Conservation (phyloP, 2,797 vertebrate species). For the Chiroxiphia lanceolata region DNA sequence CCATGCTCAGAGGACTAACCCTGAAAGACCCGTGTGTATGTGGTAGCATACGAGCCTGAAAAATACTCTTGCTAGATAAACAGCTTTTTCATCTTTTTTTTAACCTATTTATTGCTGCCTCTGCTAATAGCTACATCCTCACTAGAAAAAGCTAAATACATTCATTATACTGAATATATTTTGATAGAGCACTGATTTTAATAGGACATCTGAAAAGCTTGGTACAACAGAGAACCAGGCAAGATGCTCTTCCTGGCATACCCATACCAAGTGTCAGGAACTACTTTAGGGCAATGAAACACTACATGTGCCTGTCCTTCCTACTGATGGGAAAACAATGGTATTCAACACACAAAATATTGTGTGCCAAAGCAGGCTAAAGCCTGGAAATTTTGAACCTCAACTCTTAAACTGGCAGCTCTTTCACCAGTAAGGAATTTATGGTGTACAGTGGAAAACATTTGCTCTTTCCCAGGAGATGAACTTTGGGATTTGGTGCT, state of each 20-base stretch:
- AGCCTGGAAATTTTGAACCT: neutral
- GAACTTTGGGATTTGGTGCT: neutral
- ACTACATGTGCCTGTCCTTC: neutral
- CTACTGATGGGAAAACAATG: neutral
- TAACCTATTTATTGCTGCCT: neutral
- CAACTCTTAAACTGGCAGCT: neutral
- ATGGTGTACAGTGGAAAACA: neutral
- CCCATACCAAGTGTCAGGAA: neutral
- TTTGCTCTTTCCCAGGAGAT: neutral
- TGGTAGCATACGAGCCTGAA: neutral
- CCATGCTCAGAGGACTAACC: neutral
- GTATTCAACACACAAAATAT: neutral
- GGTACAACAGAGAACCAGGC: neutral
- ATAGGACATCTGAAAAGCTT: neutral
- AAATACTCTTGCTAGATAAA: neutral
- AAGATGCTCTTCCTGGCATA: neutral
- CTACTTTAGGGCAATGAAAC: neutral
- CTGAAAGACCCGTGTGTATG: neutral
- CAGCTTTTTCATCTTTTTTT: neutral
- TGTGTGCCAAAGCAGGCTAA: neutral
- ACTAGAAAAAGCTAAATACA: neutral
- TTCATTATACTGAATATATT: neutral
- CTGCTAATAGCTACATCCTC: neutral
- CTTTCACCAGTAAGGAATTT: neutral
- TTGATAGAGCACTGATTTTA: neutral